phyloP scores from a whole-genome alignment of 2,113 vertebrate genomes.

The Tiliqua scincoides region DNA sequence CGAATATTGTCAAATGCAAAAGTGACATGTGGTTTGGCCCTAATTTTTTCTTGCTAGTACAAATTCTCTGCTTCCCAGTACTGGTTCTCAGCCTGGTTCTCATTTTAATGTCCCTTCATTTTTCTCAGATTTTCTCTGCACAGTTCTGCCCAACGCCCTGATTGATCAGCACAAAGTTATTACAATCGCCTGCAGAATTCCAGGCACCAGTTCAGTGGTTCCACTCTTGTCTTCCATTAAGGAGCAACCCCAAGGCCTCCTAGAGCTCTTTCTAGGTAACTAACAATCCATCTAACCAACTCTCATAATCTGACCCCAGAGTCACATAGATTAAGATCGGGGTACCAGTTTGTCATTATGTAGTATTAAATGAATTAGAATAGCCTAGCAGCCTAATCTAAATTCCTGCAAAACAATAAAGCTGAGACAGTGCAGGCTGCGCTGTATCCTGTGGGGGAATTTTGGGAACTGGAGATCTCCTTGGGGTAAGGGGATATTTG shows the following conservation, averaged over 20 bases:
- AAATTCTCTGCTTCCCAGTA: too few relatives aligned
- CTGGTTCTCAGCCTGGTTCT: not conserved
- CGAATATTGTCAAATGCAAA: too few relatives aligned
- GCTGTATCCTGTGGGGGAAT: too few relatives aligned
- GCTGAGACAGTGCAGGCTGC: too few relatives aligned
- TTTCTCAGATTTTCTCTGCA: not conserved
- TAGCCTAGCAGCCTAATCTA: too few relatives aligned
- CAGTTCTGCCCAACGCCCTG: slow-evolving; percentile 1
- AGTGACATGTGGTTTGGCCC: too few relatives aligned
- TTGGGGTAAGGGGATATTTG: too few relatives aligned
- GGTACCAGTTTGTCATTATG: slow-evolving; percentile 40
- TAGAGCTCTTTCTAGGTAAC: slow-evolving; percentile 30
- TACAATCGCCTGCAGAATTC: slow-evolving; percentile 23
- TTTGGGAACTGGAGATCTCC: too few relatives aligned
- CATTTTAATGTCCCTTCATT: not conserved
- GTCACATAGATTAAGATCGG: slow-evolving; percentile 40
- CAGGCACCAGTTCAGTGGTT: not conserved
- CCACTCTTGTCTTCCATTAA: not conserved
- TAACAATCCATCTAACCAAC: not conserved
- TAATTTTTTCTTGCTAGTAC: too few relatives aligned
- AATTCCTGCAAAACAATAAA: too few relatives aligned
- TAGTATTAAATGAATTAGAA: slow-evolving; percentile 28
- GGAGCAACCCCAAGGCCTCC: not conserved
- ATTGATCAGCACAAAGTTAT: not conserved
- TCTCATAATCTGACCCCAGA: slow-evolving; percentile 50